Base-by-base conservation (phyloP, 2,797 vertebrate species). In the Neoniphon sammara region DNA sequence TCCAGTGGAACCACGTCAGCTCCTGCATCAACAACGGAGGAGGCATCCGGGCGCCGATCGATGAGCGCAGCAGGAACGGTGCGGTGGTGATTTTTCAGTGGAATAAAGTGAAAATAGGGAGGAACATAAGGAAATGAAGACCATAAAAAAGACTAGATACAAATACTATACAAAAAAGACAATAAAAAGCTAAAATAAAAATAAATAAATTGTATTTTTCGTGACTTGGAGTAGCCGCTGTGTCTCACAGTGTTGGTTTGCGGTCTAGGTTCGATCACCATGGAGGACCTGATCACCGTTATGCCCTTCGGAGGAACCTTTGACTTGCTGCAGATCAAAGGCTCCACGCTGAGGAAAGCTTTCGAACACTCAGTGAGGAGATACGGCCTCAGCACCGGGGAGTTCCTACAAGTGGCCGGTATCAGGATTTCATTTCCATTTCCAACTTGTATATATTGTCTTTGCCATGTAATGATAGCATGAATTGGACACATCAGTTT, bases 341-440 rank as follows among this genome's bases (percentile, higher is more conserved):
- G 97, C 23, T 96, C 96, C 55, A 96, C 95, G 0, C 86, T 99
- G 79, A 94, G 88, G 77, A 91, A 93, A 62, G 94, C 89, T 20
- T 98, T 99, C 42, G 97, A 98, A 73, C 95, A 97, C 86, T 94
- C 96, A 0, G 96, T 98, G 58, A 75, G 0, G 34, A 91, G 95
- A 42, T 88, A 98, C 0, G 97, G 97, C n/a, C 39, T 14, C 15
- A 89, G 80, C 85, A 93, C 85, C 0, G 97, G 97, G 4, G 96
- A 98, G 77, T 96, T 99, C 90, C 94, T 99, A 1, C 97, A 99
- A 85, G 96, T 99, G 46, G 95, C 95, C n/a, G 97, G 97, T 98
- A 93, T 1, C 7, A 49, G 42, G 5, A 11, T 1, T 14, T 54
- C 27, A 15, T 10, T 12, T 5, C 52, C 21, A 6, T 15, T 54